These are phyloP conservation scores for Limosa lapponica DNA, from an alignment of 2,797 vertebrate species.

Conservation along the genomic window DNA sequence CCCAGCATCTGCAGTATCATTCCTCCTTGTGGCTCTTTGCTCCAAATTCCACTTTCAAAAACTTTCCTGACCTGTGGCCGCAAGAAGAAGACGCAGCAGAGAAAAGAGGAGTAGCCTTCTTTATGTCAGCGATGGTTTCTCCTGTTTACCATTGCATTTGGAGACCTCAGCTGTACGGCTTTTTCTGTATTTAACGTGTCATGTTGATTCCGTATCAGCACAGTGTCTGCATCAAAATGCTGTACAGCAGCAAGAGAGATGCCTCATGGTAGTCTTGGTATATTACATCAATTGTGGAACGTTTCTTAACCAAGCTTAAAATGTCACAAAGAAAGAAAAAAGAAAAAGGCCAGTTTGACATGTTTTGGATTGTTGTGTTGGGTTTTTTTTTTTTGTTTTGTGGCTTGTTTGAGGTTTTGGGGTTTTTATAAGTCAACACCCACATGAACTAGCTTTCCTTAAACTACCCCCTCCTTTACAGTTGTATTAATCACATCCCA, in stretches of 20 bases:
- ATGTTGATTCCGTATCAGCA: background rate
- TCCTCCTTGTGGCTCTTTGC: background rate
- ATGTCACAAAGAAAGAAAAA: background rate
- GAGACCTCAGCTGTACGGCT: background rate
- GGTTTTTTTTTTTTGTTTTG: background rate
- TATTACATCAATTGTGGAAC: background rate
- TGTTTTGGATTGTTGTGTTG: background rate
- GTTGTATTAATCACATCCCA: background rate
- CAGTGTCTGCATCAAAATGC: background rate
- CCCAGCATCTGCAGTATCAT: background rate
- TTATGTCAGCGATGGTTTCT: background rate
- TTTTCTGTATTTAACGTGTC: background rate
- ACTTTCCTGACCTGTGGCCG: background rate
- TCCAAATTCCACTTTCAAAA: background rate
- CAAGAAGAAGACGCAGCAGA: background rate
- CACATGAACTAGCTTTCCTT: background rate
- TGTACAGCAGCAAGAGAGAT: background rate
- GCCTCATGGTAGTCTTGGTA: background rate
- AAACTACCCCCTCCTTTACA: background rate
- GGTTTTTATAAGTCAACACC: background rate
- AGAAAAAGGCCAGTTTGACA: background rate
- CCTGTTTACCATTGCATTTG: background rate
- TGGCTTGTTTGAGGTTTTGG: background rate
- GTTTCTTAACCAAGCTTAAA: background rate
- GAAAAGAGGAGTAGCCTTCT: background rate